Percentiles rank a stretch among this genome's conserved stretches.
These are phyloP conservation scores for Myotis davidii DNA, from an alignment of 2,113 vertebrate genomes.

Conservation along the genomic window DNA sequence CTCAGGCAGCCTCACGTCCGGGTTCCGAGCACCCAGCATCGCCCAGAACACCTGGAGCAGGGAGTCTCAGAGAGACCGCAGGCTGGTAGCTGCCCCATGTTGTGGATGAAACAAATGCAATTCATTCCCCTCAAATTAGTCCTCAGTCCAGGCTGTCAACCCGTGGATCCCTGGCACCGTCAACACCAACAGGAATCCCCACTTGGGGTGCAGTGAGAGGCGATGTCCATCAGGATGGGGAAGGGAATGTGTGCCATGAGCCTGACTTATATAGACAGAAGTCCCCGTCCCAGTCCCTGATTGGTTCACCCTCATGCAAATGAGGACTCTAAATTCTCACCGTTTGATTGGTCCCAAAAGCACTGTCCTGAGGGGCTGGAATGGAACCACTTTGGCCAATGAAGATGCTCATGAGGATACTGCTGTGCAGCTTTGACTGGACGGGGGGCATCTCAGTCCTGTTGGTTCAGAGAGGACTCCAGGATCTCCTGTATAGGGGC, in stretches of 20 bases:
- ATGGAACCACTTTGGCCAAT: background rate
- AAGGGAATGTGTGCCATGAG: too few relatives aligned
- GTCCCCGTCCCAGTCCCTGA: background rate
- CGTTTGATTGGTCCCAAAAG: too few relatives aligned
- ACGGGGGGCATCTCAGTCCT: background rate
- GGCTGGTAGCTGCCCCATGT: too few relatives aligned
- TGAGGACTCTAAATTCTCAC: too few relatives aligned
- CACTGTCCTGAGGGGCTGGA: background rate
- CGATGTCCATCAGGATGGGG: too few relatives aligned
- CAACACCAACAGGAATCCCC: background rate
- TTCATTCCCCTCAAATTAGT: background rate
- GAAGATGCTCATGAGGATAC: background rate
- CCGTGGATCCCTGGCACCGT: fast-evolving
- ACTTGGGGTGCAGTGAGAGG: background rate
- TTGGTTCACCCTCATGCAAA: background rate
- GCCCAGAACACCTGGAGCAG: background rate
- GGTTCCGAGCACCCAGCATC: background rate
- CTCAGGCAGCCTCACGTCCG: background rate
- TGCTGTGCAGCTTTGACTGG: background rate
- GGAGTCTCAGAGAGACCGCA: background rate
- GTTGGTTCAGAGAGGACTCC: background rate
- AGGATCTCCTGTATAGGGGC: background rate
- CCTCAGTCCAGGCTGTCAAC: background rate
- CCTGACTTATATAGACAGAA: background rate
- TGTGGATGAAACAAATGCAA: background rate